Base-by-base conservation (phyloP, 2,797 vertebrate species). In the Dallia pectoralis region DNA sequence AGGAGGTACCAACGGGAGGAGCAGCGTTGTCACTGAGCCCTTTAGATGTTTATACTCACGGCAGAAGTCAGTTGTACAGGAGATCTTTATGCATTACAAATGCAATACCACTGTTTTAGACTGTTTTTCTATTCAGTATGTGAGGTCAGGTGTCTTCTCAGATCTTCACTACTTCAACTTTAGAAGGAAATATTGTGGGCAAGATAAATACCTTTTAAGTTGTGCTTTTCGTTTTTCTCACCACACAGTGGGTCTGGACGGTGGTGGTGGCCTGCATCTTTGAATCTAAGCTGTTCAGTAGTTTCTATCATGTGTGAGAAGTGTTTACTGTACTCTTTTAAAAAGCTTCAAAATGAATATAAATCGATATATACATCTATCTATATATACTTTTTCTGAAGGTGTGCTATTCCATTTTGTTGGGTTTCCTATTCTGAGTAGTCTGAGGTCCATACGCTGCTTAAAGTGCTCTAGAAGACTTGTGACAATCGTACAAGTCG, bases 321-420 rank as follows among this genome's bases (percentile, higher is more conserved):
- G 94, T 98, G 95, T 97, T 97, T 96, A 96, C 93, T 97, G 96
- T 99, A 97, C 95, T 97, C 95, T 97, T 97, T 97, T 94, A 95
- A 97, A 74, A 87, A 94, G 93, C 94, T 97, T 96, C 92, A 93
- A 95, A 95, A 95, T 97, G 95, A 97, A 97, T 97, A 98, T 97
- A 94, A 95, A 94, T 94, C 94, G 95, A 92, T 93, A 92, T 95
- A 95, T 95, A 94, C 95, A 95, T 95, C 85, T 87, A 90, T 91
- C 85, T 91, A 90, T 90, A 91, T 90, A 86, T 90, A 87, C 82
- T 93, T 93, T 95, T 96, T 95, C 93, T 91, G 92, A 93, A 95
- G 93, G 93, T 92, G 72, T 95, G 93, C 92, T 95, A 93, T 93
- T 81, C 87, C n/a, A n/a, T 74, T 81, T 87, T 81, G 83, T 79